Conservation (phyloP, 2,113 vertebrate species). For the Pelmatolapia mariae region DNA sequence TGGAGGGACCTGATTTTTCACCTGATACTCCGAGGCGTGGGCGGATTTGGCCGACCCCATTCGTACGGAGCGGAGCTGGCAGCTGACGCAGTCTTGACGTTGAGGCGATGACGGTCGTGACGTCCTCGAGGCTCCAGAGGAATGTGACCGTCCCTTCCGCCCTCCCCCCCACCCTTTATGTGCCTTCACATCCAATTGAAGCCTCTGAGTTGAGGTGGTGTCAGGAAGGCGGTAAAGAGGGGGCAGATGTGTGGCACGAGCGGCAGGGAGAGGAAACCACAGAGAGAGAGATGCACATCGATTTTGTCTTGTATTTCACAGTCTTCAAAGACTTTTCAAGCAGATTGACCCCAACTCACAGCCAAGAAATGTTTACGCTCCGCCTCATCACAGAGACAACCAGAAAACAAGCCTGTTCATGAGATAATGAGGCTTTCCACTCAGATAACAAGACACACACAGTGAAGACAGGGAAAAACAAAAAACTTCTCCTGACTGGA, state of each 20-base stretch:
- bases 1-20: neutral
- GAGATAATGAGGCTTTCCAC: neutral
- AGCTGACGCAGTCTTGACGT: constrained; percentile 8
- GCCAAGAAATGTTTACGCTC: neutral
- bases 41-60: neutral
- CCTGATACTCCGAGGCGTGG: neutral
- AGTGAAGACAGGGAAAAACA: neutral
- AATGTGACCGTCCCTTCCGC: neutral
- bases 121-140: neutral
- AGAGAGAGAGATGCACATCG: neutral
- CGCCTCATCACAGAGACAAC: neutral
- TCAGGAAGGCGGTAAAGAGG: neutral
- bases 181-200: constrained; percentile 1
- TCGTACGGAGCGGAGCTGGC: neutral
- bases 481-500: neutral
- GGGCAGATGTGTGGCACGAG: neutral
- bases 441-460: neutral
- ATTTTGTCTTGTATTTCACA: constrained; percentile 30
- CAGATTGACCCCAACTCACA: neutral
- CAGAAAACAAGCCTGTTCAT: neutral
- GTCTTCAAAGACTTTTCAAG: constrained; percentile 26
- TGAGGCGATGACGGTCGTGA: neutral
- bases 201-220: neutral
- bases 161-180: fast-evolving
- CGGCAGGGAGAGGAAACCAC: neutral